phyloP scores from a whole-genome alignment of 2,888 invertebrate genomes.

The Leptopterna dolabrata region DNA sequence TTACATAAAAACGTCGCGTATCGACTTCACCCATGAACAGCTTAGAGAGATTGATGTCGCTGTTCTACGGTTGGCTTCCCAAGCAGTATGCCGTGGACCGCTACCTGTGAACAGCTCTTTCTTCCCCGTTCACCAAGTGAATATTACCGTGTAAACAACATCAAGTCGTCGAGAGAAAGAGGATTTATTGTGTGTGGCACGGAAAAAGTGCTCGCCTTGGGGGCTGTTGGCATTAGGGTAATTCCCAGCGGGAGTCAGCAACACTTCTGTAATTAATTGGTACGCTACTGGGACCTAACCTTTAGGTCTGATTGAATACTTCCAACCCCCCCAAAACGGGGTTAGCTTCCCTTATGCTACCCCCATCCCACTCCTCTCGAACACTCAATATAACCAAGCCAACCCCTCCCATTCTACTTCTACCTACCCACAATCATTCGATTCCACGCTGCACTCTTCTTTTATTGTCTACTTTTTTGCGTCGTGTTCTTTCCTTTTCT shows the following conservation, averaged over 20 bases:
- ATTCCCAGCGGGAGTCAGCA: constrained; percentile 51
- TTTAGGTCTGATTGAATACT: constrained; percentile 59
- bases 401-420: background rate
- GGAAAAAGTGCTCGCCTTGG: constrained; percentile 38
- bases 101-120: background rate
- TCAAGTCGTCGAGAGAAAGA: background rate
- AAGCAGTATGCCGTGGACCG: too few species aligned
- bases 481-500: background rate
- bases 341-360: constrained; percentile 14
- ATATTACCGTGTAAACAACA: background rate
- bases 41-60: too few species aligned
- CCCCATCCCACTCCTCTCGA: background rate
- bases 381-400: constrained; percentile 22
- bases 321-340: constrained; percentile 22
- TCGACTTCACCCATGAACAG: too few species aligned
- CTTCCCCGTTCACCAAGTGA: background rate
- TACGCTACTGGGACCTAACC: constrained; percentile 53
- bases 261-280: constrained; percentile 59
- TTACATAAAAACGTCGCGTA: too few species aligned
- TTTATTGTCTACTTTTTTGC: background rate
- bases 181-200: constrained; percentile 12
- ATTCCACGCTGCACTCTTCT: background rate
- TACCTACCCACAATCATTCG: constrained; percentile 27
- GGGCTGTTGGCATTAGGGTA: constrained; percentile 41
- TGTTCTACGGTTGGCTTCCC: too few species aligned